Conservation (phyloP, 2,888 invertebrate genomes). For the Pristionchus exspectatus region DNA sequence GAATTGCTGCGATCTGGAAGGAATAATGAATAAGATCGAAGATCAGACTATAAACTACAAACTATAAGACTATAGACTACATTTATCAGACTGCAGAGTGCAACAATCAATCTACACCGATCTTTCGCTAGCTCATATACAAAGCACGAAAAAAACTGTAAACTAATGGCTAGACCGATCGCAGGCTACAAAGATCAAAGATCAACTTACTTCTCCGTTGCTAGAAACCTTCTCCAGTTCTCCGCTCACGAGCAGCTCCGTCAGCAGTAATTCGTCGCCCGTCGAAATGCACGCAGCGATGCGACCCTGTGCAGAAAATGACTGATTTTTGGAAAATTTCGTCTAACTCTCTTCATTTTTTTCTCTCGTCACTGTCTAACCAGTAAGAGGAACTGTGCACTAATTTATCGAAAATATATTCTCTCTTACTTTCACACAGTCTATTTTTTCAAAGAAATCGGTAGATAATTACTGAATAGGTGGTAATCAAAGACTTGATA, state of each 20-base stretch:
- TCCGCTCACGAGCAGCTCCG: conserved; percentile 13
- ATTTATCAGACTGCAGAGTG: no score
- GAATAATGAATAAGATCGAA: neutral
- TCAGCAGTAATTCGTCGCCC: conserved; percentile 13
- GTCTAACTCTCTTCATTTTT: no score
- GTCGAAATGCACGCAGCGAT: conserved; percentile 35
- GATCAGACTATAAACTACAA: neutral
- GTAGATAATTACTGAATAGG: no score
- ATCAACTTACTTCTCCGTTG: neutral
- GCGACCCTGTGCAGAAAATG: neutral
- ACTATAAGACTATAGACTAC: no score
- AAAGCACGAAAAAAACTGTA: no score
- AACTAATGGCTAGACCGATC: neutral
- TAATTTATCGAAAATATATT: no score
- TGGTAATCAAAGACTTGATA: neutral
- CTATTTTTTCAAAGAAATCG: no score
- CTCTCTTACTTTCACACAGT: no score
- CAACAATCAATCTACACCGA: no score
- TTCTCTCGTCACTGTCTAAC: no score
- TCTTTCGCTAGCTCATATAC: no score
- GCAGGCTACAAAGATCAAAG: neutral
- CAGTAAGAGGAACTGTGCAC: no score
- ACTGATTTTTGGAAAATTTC: neutral
- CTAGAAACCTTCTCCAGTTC: neutral
- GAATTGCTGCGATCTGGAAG: neutral